Base-by-base conservation (phyloP, 53 echinoderm and acorn worm genomes). In the Patiria pectinifera region DNA sequence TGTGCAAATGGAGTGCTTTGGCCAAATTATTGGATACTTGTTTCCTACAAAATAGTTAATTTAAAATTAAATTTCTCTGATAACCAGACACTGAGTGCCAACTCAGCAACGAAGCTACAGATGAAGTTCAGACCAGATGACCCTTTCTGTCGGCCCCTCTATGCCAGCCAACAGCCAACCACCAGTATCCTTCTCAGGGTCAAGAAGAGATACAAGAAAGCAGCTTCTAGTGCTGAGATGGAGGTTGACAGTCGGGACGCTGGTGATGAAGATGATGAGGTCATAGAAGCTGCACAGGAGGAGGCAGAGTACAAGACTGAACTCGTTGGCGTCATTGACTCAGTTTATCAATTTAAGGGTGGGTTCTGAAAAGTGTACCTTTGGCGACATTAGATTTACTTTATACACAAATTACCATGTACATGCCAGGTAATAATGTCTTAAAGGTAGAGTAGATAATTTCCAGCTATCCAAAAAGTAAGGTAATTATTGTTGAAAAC, bases 131-230 rank as follows among this genome's bases (percentile, higher is more conserved):
- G 95, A 66, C 96, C 95, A 0, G 92, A 95, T 21, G 95, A 96
- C 81, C 87, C 92, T 22, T 96, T 89, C 83, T 93, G 95, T 69
- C 93, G 94, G 23, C 78, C 95, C 35, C 79, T 93, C 1, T 95
- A 84, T 62, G 95, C 92, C 44, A 92, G 85, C 78, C 89, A 63
- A 45, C 93, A 93, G 82, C 87, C 93, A 82, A 90, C 96, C 14
- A 93, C 93, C 45, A 96, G 92, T 19, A 69, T 96, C 49, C 92
- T 96, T 43, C 86, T 96, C 49, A 96, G 90, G 70, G 96, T 96
- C 62, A 86, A 74, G 4, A 95, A 85, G 70, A 80, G 93, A 91
- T 75, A 83, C 78, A 87, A 61, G 83, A 94, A 83, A 59, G 80
- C 69, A 45, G 66, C 75, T 26, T 4, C 19, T 18, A n/a, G 6